Percentiles rank a stretch among this genome's conserved stretches.
These are phyloP conservation scores for Melanotaenia maccullochi DNA, from an alignment of 2,797 vertebrate genomes.

Conservation along the genomic window DNA sequence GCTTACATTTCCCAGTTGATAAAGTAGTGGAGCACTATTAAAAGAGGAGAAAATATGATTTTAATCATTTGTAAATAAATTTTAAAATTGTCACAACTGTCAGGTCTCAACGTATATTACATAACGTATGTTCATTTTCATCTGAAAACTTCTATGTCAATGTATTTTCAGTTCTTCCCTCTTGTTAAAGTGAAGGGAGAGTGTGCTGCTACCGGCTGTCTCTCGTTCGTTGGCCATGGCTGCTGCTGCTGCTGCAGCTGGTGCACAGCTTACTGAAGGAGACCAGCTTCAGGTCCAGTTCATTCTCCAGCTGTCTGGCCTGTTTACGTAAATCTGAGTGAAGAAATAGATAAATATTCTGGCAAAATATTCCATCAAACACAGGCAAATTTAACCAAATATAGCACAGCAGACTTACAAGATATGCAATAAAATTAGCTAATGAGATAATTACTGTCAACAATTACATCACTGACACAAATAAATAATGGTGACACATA, in stretches of 20 bases:
- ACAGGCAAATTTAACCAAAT: too few species aligned
- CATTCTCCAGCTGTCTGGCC: constrained; percentile 93
- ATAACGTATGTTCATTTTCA: not conserved
- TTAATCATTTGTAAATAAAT: not conserved
- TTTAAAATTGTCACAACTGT: not conserved
- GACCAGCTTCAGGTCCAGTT: constrained; percentile 94
- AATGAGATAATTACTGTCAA: too few species aligned
- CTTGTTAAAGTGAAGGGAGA: not conserved
- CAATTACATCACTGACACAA: not conserved
- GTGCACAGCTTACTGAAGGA: constrained; percentile 97
- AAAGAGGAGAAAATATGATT: not conserved
- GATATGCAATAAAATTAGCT: too few species aligned
- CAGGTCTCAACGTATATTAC: not conserved
- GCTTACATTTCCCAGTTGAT: not conserved
- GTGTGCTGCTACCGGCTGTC: constrained; percentile 82
- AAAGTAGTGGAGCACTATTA: not conserved
- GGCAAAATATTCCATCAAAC: not conserved
- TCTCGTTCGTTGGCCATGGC: constrained; percentile 84
- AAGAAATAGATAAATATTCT: constrained; percentile 3
- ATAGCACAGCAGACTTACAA: too few species aligned
- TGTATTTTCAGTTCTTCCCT: not conserved
- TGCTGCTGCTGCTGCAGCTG: constrained; percentile 76
- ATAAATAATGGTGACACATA: not conserved
- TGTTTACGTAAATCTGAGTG: constrained; percentile 91
- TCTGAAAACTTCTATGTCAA: not conserved